Evolutionary conservation across 1,140 invertebrate genomes (phyloP), one percentile per base, ranked within the genome.

Genomic region (Palaemon carinicauda): DNA sequence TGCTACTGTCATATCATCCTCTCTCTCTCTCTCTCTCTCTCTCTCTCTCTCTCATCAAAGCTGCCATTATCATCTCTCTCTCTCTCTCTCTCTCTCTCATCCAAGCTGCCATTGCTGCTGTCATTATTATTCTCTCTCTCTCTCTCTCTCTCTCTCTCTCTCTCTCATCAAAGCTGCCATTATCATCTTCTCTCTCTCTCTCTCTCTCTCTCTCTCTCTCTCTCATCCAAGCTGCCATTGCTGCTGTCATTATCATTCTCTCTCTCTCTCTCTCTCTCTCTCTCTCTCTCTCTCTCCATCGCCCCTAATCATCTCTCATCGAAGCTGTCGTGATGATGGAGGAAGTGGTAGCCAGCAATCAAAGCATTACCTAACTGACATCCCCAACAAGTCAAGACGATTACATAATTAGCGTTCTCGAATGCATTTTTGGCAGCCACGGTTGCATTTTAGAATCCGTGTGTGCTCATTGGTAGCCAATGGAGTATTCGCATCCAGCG

Each of bases 351-450:
- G 29, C 53, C 50, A 51, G 69, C 51, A 73, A 82, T 82, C 80
- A 82, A 73, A 82, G 24, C 52, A 73, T 82, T 73, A 82, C 51
- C 10, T 82, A 52, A 82, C 51, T 82, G 80, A 82, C 80, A 74
- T 74, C 27, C 3, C 71, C 41, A 31, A 31, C 69, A 33, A 74
- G 52, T 73, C 69, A 52, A 51, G 33, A 29, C 73, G 80, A 82
- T 82, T 82, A 82, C 71, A 74, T 74, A 82, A 82, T 82, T 54
- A 82, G 51, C 33, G 80, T 24, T 51, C 80, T 60, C n/a, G 24
- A 7, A 1, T 53, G 51, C 80, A 69, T 29, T 27, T 7, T 21
- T 17, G 60, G 33, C 41, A 60, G 50, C 21, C 33, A 52, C 29
- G 60, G 19, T 19, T 24, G 41, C 41, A 41, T 41, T 41, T 41